Conservation (phyloP, 2,888 invertebrate species). For the Hirtodrosophila cameraria region DNA sequence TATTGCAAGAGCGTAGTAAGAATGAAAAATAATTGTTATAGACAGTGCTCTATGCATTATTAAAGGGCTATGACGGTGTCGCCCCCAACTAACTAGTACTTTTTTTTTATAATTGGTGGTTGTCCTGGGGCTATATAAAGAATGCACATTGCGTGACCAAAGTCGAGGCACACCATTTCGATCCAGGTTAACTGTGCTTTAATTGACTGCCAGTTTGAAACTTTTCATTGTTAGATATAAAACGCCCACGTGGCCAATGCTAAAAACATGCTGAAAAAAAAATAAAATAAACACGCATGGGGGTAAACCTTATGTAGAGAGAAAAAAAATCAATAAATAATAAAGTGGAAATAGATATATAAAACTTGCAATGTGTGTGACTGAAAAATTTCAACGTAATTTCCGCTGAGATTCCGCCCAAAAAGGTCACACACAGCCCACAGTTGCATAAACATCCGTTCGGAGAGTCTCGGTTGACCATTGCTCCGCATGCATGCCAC, state of each 20-base stretch:
- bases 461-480: slow-evolving; percentile 18
- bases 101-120: slow-evolving; percentile 4
- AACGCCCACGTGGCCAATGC: slow-evolving; percentile 15
- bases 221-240: slow-evolving; percentile 24
- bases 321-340: slow-evolving; percentile 36
- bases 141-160: slow-evolving; percentile 62
- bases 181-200: slow-evolving; percentile 46
- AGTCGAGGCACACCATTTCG: not conserved
- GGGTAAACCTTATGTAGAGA: slow-evolving; percentile 2
- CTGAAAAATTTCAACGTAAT: slow-evolving; percentile 36
- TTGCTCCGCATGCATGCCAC: slow-evolving; percentile 46
- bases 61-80: slow-evolving; percentile 29
- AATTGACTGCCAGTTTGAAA: slow-evolving; percentile 48
- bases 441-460: slow-evolving; percentile 48
- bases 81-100: slow-evolving; percentile 1
- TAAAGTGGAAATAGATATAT: slow-evolving; percentile 20
- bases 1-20: not conserved
- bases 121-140: slow-evolving; percentile 44
- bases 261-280: slow-evolving; percentile 6
- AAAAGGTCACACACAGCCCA: slow-evolving; percentile 35
- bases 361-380: slow-evolving; percentile 7
- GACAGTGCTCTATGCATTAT: slow-evolving; percentile 31
- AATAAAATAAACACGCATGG: slow-evolving; percentile 37
- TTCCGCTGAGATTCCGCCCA: slow-evolving; percentile 37
- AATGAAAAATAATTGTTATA: not conserved